Evolutionary conservation across 2,888 invertebrate species (phyloP).

Genomic region (Thelaira solivaga): DNA sequence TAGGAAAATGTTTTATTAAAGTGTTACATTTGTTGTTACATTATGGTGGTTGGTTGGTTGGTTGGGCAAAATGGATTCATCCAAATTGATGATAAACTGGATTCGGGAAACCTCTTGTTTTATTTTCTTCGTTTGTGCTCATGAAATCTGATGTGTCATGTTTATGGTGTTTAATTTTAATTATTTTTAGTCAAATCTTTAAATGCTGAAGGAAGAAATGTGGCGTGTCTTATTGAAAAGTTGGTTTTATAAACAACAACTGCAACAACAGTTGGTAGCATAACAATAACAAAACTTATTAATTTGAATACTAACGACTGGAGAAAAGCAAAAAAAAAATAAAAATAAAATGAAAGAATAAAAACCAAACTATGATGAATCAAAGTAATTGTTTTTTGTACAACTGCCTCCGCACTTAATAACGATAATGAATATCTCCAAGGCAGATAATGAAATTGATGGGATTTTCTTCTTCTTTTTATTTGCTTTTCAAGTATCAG

Average conservation of each 20-base stretch:
- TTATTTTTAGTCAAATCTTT: slow-evolving; percentile 42
- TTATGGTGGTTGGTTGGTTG: no score
- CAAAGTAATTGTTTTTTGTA: slow-evolving; percentile 19
- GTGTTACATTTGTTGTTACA: slow-evolving; percentile 20
- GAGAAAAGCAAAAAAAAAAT: slow-evolving; percentile 3
- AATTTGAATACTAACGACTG: slow-evolving; percentile 43
- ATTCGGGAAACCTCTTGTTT: no score
- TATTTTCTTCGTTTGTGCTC: slow-evolving; percentile 17
- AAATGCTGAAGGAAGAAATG: not conserved
- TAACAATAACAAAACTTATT: slow-evolving; percentile 4
- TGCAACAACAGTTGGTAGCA: not conserved
- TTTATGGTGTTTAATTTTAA: slow-evolving; percentile 53
- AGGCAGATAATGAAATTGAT: slow-evolving; percentile 48
- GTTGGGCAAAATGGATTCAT: no score
- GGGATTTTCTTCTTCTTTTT: no score
- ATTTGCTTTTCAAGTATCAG: slow-evolving; percentile 19
- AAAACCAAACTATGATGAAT: slow-evolving; percentile 14
- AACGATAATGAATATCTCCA: slow-evolving; percentile 22
- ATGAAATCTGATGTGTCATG: slow-evolving; percentile 7
- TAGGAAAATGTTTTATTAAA: slow-evolving; percentile 5
- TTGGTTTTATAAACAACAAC: not conserved
- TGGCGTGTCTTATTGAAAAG: slow-evolving; percentile 6
- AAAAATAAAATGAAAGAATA: not conserved
- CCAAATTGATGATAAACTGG: no score
- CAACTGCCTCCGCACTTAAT: slow-evolving; percentile 16